Evolutionary conservation across 2,888 invertebrate species (phyloP).

Genomic region (Andrena camellia): DNA sequence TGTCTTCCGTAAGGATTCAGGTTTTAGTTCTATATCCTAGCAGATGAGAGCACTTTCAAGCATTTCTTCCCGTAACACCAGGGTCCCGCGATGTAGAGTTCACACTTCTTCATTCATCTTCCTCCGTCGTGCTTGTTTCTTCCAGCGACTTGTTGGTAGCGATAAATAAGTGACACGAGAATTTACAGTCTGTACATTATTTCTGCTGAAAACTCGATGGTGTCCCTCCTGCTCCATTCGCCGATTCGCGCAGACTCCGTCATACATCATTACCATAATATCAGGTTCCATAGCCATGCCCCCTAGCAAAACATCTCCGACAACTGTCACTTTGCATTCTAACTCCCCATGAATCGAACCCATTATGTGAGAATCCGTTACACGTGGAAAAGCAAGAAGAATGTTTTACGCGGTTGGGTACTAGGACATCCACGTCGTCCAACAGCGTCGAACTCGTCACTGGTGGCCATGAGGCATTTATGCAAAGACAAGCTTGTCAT

Average conservation of each 20-base stretch:
- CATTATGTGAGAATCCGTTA: conserved; percentile 6
- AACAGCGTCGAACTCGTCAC: background rate
- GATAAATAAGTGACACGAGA: background rate
- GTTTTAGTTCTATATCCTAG: background rate
- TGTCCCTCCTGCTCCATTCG: background rate
- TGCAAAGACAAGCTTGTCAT: conserved; percentile 30
- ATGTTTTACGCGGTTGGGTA: conserved; percentile 19
- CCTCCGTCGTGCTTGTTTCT: background rate
- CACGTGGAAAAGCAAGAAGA: background rate
- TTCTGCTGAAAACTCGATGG: background rate
- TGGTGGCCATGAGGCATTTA: background rate
- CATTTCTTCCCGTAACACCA: background rate
- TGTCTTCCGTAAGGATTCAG: background rate
- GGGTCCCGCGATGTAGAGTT: background rate
- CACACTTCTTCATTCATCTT: background rate
- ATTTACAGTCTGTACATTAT: background rate
- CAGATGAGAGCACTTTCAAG: background rate
- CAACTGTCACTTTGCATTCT: conserved; percentile 22
- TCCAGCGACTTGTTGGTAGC: background rate
- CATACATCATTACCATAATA: background rate
- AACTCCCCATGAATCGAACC: conserved; percentile 1
- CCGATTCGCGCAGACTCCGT: conserved; percentile 1
- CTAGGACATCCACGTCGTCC: conserved; percentile 9
- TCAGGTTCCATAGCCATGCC: background rate
- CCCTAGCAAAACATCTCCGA: background rate